Conservation (phyloP, 2,888 invertebrate species). For the Coleophora deauratella region DNA sequence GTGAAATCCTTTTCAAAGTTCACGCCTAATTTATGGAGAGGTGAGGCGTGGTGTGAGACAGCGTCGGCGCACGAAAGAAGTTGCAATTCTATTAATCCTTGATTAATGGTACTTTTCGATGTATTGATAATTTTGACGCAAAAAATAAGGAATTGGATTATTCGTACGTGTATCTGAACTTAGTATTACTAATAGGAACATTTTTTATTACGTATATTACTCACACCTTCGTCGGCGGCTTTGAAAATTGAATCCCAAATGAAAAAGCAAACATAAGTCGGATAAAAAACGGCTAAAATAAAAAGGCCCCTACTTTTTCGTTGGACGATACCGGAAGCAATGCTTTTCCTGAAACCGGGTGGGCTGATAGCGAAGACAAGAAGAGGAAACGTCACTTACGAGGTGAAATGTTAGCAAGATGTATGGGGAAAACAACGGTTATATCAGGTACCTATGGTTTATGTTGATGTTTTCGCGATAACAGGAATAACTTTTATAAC, state of each 20-base stretch:
- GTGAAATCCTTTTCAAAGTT: constrained; percentile 40
- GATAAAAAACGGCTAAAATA: constrained; percentile 25
- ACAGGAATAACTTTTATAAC: too few relatives aligned
- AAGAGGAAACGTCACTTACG: constrained; percentile 45
- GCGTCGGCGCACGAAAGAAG: constrained; percentile 25
- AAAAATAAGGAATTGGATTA: too few relatives aligned
- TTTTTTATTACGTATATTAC: neutral
- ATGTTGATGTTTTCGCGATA: too few relatives aligned
- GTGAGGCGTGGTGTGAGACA: constrained; percentile 22
- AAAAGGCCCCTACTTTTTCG: constrained; percentile 36
- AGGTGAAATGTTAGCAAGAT: constrained; percentile 47
- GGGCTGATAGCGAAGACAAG: constrained; percentile 61
- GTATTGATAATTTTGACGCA: neutral
- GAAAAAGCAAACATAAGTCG: neutral
- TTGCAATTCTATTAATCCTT: constrained; percentile 25
- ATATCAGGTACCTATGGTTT: too few relatives aligned
- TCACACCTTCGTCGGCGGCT: neutral
- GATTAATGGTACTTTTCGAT: constrained; percentile 21
- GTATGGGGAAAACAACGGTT: constrained; percentile 35
- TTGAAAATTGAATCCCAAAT: neutral
- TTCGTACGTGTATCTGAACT: too few relatives aligned
- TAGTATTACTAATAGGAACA: too few relatives aligned
- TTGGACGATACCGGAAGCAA: constrained; percentile 56
- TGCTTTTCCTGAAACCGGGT: constrained; percentile 39
- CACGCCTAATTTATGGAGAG: constrained; percentile 48